A percentile compares a stretch with the other conserved stretches of the same genome.
phyloP scores from a whole-genome alignment of 2,797 vertebrate species.

The Eremophila alpestris region DNA sequence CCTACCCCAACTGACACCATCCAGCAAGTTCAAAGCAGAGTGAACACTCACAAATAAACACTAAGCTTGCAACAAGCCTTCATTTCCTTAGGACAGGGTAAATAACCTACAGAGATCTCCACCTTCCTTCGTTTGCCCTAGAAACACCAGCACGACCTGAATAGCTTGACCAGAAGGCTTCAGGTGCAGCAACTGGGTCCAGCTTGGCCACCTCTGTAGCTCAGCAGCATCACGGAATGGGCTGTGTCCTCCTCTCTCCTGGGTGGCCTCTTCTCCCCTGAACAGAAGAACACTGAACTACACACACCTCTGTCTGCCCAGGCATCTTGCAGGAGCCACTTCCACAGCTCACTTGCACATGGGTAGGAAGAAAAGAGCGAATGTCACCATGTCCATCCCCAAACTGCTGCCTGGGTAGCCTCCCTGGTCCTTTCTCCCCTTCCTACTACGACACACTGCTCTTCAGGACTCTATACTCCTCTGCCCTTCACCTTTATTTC shows the following conservation, averaged over 20 bases:
- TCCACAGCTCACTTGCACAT: background rate
- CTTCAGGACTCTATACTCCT: background rate
- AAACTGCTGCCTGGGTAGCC: background rate
- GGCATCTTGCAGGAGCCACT: background rate
- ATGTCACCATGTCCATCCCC: background rate
- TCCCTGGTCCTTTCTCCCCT: background rate
- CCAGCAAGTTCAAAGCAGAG: conserved; percentile 11
- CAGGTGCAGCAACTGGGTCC: background rate
- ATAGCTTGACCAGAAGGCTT: background rate
- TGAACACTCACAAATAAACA: background rate
- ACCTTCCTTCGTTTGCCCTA: background rate
- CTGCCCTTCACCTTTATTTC: background rate
- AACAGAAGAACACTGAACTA: background rate
- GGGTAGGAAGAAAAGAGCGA: background rate
- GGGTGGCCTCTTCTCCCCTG: background rate
- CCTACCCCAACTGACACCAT: background rate
- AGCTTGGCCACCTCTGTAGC: background rate
- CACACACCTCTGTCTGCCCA: background rate
- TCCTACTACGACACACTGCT: rapidly evolving
- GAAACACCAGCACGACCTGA: background rate
- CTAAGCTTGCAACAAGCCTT: conserved; percentile 2
- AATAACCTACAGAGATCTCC: background rate
- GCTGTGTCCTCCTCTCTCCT: background rate
- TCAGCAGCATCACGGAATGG: background rate
- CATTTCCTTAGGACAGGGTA: background rate